phyloP scores from a whole-genome alignment of 2,797 vertebrate genomes.

The Balearica regulorum region DNA sequence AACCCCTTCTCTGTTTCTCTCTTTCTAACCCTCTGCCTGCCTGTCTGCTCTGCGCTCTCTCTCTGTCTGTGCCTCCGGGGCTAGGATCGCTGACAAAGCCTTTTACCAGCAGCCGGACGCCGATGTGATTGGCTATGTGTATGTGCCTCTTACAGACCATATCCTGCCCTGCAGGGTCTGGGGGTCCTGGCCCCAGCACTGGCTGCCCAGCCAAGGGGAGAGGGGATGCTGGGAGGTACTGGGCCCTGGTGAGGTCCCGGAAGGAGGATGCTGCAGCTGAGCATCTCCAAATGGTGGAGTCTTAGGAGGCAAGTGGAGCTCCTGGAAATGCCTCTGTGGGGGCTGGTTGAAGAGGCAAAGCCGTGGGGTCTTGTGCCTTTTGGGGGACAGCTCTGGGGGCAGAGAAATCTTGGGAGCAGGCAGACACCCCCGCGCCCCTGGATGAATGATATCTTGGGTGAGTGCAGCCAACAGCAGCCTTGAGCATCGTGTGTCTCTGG shows the following conservation, averaged over 20 bases:
- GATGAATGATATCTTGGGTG: not conserved
- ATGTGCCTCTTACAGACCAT: slow-evolving; percentile 78
- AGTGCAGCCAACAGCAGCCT: not conserved
- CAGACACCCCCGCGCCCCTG: not conserved
- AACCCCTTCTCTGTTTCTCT: slow-evolving; percentile 70
- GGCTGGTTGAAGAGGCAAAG: not conserved
- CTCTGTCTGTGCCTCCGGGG: slow-evolving; percentile 43
- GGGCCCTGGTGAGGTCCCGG: not conserved
- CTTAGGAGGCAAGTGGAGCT: not conserved
- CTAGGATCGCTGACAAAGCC: slow-evolving; percentile 98
- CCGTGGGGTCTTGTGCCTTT: not conserved
- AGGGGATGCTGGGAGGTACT: not conserved
- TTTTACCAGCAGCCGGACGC: slow-evolving; percentile 99
- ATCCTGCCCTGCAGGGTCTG: not conserved
- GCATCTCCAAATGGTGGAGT: not conserved
- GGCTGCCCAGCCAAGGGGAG: not conserved
- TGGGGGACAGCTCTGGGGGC: not conserved
- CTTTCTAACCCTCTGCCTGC: slow-evolving; percentile 73
- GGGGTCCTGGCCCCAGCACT: not conserved
- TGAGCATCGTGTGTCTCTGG: rapidly evolving
- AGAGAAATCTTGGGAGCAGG: not conserved
- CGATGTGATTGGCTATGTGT: slow-evolving; percentile 98
- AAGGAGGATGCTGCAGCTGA: not conserved
- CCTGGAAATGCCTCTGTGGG: not conserved
- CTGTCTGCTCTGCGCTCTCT: slow-evolving; percentile 62